phyloP scores from a whole-genome alignment of 2,797 vertebrate species.

The Cyprinella venusta region DNA sequence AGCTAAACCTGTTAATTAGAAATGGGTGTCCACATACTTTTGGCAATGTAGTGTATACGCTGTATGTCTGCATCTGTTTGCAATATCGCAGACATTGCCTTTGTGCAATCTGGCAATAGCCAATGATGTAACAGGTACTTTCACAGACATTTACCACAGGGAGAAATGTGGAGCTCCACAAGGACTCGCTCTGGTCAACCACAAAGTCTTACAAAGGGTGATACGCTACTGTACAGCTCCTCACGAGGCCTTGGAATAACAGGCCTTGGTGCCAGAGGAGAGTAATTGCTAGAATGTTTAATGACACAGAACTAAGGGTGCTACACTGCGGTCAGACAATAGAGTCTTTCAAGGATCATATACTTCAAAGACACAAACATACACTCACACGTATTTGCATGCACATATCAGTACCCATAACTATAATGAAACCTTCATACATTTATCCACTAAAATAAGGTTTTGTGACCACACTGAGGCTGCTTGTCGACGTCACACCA shows the following conservation, averaged over 20 bases:
- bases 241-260: constrained; percentile 60
- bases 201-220: constrained; percentile 62
- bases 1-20: constrained; percentile 11
- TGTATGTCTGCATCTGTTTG: constrained; percentile 26
- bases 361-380: constrained; percentile 16
- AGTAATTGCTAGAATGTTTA: constrained; percentile 58
- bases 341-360: constrained; percentile 22
- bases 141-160: constrained; percentile 63
- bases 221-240: constrained; percentile 66
- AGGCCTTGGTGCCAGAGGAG: constrained; percentile 55
- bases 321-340: constrained; percentile 38
- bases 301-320: constrained; percentile 45
- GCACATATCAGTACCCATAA: constrained; percentile 12
- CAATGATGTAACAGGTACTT: constrained; percentile 42
- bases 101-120: constrained; percentile 29
- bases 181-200: constrained; percentile 53
- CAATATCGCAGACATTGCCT: not conserved
- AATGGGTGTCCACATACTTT: not conserved
- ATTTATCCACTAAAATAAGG: constrained; percentile 38
- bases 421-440: constrained; percentile 29
- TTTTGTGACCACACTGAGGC: constrained; percentile 50
- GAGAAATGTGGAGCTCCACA: constrained; percentile 63
- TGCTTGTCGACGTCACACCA: constrained; percentile 70
- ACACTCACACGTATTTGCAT: constrained; percentile 14
- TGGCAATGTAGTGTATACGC: not conserved